Evolutionary conservation across 1,140 invertebrate species (phyloP), one percentile per base, ranked within the genome.

Genomic region (Argopecten irradians): DNA sequence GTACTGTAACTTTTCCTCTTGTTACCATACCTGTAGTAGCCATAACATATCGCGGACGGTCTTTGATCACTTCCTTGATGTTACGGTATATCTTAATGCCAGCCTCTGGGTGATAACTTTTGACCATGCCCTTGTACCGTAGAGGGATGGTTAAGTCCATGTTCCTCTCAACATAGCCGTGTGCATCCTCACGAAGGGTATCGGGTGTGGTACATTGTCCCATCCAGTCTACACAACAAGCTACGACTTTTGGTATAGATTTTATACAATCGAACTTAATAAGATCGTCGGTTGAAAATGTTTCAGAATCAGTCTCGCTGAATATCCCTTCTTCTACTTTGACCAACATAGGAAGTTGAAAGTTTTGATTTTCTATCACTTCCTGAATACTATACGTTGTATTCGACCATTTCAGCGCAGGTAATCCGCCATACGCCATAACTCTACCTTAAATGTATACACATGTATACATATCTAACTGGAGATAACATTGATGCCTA

Each of bases 231-330:
- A 90, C 33, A 33, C 85, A 43, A 13, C 55, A 85, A 1, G 86
- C 89, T 35, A 34, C 82, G 13, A 90, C 87, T 82, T 90, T 90
- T 33, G 71, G 84, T 35, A 87, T 85, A 39, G 36, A 88, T 88
- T 88, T 90, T 9, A 87, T 55, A 71, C 83, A 90, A 43, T 90
- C 89, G 7, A 90, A 33, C 34, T 90, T 90, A n/a, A 90, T n/a
- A 7, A 90, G 84, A 71, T 90, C 89, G 14, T 87, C 89, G 55
- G 28, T 43, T 46, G 89, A 90, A 41, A 90, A 90, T 16, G 85
- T 86, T 35, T 90, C 89, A 7, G 87, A 84, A 33, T 90, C 89
- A 33, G 86, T 90, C 7, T 39, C 87, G 19, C 71, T 82, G 36
- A 83, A 88, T 43, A 41, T 86, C 16, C 89, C 89, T 35, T 90